Percentiles rank a stretch among this genome's conserved stretches.
Conservation (phyloP, 2,113 vertebrate genomes). For the Osmerus eperlanus region DNA sequence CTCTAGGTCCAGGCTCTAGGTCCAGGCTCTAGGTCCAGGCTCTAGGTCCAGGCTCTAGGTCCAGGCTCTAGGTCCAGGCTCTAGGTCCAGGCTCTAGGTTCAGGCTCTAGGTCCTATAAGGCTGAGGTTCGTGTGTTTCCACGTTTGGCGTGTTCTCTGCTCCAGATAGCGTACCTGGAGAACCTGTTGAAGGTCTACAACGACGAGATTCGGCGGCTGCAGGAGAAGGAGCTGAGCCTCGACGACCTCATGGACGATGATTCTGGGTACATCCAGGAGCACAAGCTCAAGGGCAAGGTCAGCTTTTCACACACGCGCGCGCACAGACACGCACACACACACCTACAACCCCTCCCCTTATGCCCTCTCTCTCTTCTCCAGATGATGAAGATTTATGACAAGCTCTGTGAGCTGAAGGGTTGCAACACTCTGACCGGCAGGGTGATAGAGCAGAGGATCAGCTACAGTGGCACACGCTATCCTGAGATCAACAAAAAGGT, state of each 20-base stretch:
- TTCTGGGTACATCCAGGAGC: constrained; percentile 85
- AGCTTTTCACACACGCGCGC: neutral
- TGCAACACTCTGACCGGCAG: constrained; percentile 81
- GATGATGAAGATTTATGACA: constrained; percentile 88
- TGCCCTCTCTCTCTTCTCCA: constrained; percentile 25
- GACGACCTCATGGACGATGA: constrained; percentile 78
- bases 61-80: neutral
- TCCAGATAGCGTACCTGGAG: constrained; percentile 83
- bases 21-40: too few relatives aligned
- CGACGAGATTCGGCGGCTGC: constrained; percentile 80
- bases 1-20: too few relatives aligned
- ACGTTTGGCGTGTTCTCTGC: neutral
- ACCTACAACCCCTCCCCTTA: neutral
- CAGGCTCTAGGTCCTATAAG: too few relatives aligned
- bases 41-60: constrained; percentile 5
- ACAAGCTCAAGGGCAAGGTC: constrained; percentile 84
- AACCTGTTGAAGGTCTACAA: constrained; percentile 82
- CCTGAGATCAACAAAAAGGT: constrained; percentile 85
- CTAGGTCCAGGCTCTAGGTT: too few relatives aligned
- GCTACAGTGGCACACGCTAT: constrained; percentile 78
- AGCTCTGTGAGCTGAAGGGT: constrained; percentile 84
- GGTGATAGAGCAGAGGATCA: constrained; percentile 84
- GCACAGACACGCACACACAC: neutral
- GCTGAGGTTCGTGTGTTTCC: neutral
- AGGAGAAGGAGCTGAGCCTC: constrained; percentile 80